Conservation (phyloP, 2,113 vertebrate genomes). For the Calidris pugnax region DNA sequence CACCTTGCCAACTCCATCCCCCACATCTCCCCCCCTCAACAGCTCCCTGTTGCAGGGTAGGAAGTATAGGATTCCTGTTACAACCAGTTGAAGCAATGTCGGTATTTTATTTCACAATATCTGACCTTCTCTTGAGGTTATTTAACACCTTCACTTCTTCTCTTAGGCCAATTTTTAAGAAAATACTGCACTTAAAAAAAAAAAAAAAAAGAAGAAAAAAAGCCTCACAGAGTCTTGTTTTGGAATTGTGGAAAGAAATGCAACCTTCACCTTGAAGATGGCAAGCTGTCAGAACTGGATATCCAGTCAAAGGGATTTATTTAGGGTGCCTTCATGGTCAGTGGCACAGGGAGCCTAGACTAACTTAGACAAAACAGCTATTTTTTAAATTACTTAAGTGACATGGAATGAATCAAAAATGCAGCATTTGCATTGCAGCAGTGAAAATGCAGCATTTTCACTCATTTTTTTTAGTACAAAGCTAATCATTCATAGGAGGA, state of each 20-base stretch:
- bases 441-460: too few relatives aligned
- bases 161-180: neutral
- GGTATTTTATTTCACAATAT: neutral
- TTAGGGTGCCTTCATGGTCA: neutral
- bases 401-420: neutral
- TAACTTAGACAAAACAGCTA: neutral
- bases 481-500: neutral
- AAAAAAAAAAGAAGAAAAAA: neutral
- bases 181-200: neutral
- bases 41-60: neutral
- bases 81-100: neutral
- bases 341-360: neutral
- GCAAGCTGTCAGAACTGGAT: neutral
- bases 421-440: too few relatives aligned
- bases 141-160: neutral
- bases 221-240: neutral
- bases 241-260: neutral
- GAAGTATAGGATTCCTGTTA: neutral
- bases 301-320: neutral
- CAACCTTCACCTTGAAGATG: neutral
- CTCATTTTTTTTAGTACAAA: neutral
- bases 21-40: neutral
- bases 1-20: neutral
- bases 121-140: neutral
- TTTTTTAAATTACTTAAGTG: neutral